Evolutionary conservation across 2,113 vertebrate genomes (phyloP).

Genomic region (Reinhardtius hippoglossoides): DNA sequence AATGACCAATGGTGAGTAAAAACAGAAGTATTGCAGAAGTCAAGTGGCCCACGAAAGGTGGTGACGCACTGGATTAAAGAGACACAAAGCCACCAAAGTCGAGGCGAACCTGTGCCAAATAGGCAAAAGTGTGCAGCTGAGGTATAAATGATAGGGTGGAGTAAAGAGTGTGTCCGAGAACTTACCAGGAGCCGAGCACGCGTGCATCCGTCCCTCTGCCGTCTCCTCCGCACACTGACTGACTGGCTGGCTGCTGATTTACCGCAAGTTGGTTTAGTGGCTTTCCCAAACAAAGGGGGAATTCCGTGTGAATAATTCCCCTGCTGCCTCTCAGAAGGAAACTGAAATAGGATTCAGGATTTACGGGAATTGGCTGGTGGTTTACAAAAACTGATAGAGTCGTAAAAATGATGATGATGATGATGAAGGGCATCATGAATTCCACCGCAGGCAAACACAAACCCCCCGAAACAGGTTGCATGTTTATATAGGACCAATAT

Average conservation of each 20-base stretch:
- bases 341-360: conserved; percentile 55
- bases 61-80: conserved; percentile 47
- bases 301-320: conserved; percentile 57
- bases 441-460: too few species aligned
- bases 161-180: not conserved
- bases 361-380: conserved; percentile 36
- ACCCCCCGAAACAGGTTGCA: too few species aligned
- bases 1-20: conserved; percentile 80
- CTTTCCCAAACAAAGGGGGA: conserved; percentile 35
- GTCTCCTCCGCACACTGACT: conserved; percentile 33
- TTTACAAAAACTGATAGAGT: conserved; percentile 20
- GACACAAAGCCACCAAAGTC: not conserved
- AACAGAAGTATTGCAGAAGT: not conserved
- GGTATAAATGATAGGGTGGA: too few species aligned
- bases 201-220: conserved; percentile 31
- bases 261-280: not conserved
- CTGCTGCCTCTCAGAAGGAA: conserved; percentile 62
- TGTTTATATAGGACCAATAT: too few species aligned
- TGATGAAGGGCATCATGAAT: too few species aligned
- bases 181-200: not conserved
- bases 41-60: conserved; percentile 9
- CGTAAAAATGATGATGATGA: not conserved
- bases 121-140: not conserved
- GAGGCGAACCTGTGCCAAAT: not conserved
- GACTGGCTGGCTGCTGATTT: not conserved